phyloP scores from a whole-genome alignment of 2,113 vertebrate species.

The Ornithorhynchus anatinus region DNA sequence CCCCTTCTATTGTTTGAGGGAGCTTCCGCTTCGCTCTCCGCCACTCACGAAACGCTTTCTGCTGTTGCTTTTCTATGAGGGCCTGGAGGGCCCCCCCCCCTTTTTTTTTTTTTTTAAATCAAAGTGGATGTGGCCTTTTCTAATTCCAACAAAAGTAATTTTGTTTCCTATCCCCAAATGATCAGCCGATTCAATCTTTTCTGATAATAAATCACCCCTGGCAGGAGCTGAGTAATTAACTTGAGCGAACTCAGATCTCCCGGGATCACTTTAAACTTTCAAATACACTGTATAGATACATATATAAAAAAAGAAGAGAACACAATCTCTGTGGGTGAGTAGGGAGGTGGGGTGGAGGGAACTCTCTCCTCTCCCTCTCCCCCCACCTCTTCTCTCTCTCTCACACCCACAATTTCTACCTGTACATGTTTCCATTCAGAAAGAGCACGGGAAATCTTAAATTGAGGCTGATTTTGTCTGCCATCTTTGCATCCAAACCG shows the following conservation, averaged over 20 bases:
- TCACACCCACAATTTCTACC: too few relatives aligned
- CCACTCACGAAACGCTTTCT: neutral
- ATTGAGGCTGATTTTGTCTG: too few relatives aligned
- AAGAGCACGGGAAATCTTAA: too few relatives aligned
- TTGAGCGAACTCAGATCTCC: slow-evolving; percentile 24
- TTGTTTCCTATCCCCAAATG: neutral
- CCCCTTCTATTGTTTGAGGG: neutral
- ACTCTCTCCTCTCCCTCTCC: too few relatives aligned
- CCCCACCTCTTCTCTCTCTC: too few relatives aligned
- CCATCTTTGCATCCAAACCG: too few relatives aligned
- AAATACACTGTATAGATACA: too few relatives aligned
- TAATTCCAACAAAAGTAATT: slow-evolving; percentile 34
- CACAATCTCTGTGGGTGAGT: too few relatives aligned
- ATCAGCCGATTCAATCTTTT: slow-evolving; percentile 10
- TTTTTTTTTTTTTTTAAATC: slow-evolving; percentile 6
- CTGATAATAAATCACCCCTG: slow-evolving; percentile 19
- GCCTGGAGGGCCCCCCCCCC: neutral
- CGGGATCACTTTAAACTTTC: slow-evolving; percentile 14
- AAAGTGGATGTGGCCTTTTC: too few relatives aligned
- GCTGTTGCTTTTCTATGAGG: neutral
- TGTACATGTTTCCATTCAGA: too few relatives aligned
- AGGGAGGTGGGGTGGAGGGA: too few relatives aligned
- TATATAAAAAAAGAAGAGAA: too few relatives aligned
- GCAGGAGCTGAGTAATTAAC: slow-evolving; percentile 34
- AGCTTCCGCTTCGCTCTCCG: neutral